These are phyloP conservation scores for Lucifuga dentata DNA, from an alignment of 2,113 vertebrate species.

Conservation along the genomic window DNA sequence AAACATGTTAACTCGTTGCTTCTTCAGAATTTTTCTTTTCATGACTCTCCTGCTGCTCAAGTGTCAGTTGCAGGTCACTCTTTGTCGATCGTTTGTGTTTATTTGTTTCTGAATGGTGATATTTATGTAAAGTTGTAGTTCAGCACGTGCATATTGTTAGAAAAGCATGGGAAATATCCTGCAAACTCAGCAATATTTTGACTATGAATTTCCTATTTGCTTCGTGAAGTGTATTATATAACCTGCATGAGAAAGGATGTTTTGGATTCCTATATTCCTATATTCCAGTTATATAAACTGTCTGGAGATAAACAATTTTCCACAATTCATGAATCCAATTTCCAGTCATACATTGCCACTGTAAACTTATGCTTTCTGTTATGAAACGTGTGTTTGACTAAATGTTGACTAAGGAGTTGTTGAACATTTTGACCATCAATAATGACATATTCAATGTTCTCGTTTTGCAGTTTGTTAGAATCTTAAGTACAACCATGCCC, in stretches of 20 bases:
- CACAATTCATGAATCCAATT: not conserved
- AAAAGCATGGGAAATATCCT: conserved; percentile 44
- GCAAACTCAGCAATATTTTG: conserved; percentile 57
- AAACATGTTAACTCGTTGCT: no score
- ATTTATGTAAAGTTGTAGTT: conserved; percentile 27
- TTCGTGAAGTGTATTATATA: conserved; percentile 41
- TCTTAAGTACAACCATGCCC: conserved; percentile 82
- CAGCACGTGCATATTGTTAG: conserved; percentile 27
- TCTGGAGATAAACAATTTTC: conserved; percentile 9
- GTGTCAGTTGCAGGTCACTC: not conserved
- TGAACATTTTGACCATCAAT: not conserved
- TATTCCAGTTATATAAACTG: conserved; percentile 41
- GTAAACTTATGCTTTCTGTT: not conserved
- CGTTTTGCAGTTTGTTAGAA: conserved; percentile 60
- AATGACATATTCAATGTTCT: not conserved
- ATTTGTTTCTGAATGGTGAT: conserved; percentile 25
- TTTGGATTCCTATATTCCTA: no score
- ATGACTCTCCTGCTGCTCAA: not conserved
- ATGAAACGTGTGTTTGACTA: no score
- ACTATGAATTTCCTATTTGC: conserved; percentile 59
- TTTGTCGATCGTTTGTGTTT: not conserved
- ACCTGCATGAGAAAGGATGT: conserved; percentile 58
- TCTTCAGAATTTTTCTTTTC: not conserved
- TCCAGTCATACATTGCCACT: not conserved
- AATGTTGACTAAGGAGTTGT: no score